Percentiles rank a stretch among this genome's conserved stretches.
Conservation (phyloP, 2,888 invertebrate species). For the Melanophora roralis region DNA sequence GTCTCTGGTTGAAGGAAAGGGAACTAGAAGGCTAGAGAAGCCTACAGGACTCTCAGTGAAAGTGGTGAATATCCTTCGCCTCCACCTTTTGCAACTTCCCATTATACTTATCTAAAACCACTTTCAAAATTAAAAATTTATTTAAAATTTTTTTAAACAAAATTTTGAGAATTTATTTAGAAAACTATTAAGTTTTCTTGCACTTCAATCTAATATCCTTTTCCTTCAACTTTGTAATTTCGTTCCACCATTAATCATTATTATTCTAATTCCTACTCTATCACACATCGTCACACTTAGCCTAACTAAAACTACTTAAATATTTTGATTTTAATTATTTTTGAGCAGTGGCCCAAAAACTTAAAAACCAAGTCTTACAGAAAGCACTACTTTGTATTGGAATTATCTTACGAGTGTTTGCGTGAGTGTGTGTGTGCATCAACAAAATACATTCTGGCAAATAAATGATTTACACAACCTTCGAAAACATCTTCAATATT, state of each 20-base stretch:
- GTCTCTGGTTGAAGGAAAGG: no score
- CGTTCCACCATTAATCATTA: neutral
- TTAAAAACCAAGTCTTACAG: neutral
- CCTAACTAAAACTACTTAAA: neutral
- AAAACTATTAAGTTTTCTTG: no score
- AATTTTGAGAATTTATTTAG: no score
- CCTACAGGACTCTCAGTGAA: no score
- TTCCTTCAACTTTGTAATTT: neutral
- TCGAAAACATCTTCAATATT: slow-evolving; percentile 1
- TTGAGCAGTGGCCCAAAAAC: neutral
- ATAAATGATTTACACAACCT: neutral
- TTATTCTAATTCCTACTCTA: neutral
- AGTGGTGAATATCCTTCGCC: no score
- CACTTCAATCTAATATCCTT: neutral
- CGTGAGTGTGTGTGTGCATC: neutral
- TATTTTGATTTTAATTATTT: slow-evolving; percentile 8
- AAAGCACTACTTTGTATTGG: neutral
- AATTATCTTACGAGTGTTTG: no score
- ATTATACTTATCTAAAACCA: no score
- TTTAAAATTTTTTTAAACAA: no score
- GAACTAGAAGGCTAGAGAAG: no score
- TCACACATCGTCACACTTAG: neutral
- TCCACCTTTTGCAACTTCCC: no score
- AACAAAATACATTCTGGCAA: neutral
- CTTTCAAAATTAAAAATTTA: no score